Evolutionary conservation across 2,888 invertebrate species (phyloP), one percentile per base, ranked within the genome.

Genomic region (Dolichopus griseipennis): DNA sequence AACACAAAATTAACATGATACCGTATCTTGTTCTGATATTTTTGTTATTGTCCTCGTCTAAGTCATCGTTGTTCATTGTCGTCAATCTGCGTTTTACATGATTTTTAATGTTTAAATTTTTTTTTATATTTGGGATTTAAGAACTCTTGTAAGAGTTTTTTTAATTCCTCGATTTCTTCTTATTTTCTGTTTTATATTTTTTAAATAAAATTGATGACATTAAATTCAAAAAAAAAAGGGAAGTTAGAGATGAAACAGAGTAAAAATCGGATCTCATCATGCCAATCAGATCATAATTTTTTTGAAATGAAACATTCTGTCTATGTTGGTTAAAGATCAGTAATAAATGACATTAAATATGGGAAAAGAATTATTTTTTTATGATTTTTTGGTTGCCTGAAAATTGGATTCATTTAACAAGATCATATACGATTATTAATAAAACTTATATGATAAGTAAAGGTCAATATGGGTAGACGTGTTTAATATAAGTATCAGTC

Each of bases 1-100:
- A 20, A n/a, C 27, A 34, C 27, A 27, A 1, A 61, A 22, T 10
- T 33, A 64, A 33, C 52, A 9, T 37, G 65, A 18, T 68, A 33
- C 41, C 41, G 64, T 66, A 61, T 64, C 21, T 62, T 65, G 65
- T 34, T 69, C 22, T 68, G 68, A 61, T 15, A 41, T 41, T 41
- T 41, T 52, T 18, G 2, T 18, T 52, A 6, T 52, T 15, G 52
- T 52, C 52, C 6, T 52, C n/a, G 8, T 37, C 37, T 7, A 7
- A 8, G 37, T 37, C 37, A 12, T 37, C 37, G 37, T 37, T 12
- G 37, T 37, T 27, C 37, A 12, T 37, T 12, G 37, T 37, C 37
- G 37, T 37, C 37, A 37, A 10, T 37, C 27, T 37, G 8, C 37
- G 12, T 52, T 52, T 52, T 52, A 27, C 27, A 27, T 12, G 6